A percentile compares a stretch with the other conserved stretches of the same genome.
These are phyloP conservation scores for Helicoverpa zea DNA, from an alignment of 1,140 invertebrate genomes.

Conservation along the genomic window DNA sequence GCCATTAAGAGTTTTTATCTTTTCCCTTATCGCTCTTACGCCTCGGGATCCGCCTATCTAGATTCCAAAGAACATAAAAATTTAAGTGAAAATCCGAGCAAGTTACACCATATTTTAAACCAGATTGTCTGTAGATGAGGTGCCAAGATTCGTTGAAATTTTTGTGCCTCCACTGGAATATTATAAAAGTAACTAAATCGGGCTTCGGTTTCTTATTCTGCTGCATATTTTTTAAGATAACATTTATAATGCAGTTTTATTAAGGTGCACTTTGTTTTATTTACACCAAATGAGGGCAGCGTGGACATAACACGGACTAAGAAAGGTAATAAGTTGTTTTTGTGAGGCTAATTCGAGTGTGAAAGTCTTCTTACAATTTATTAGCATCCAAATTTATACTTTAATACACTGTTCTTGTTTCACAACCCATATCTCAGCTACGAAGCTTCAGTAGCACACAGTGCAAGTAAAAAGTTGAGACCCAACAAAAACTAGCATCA, in stretches of 20 bases:
- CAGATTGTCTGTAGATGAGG: conserved; percentile 26
- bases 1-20: conserved; percentile 12
- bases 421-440: neutral
- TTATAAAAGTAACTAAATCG: conserved; percentile 18
- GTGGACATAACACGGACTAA: too few relatives aligned
- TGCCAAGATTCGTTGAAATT: conserved; percentile 19
- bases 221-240: neutral
- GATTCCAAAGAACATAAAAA: conserved; percentile 27
- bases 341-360: too few relatives aligned
- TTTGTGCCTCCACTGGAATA: neutral
- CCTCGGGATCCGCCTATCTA: conserved; percentile 12
- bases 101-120: conserved; percentile 27
- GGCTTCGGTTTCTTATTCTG: neutral
- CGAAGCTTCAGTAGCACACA: too few relatives aligned
- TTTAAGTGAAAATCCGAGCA: conserved; percentile 14
- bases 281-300: too few relatives aligned
- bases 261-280: too few relatives aligned
- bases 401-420: neutral
- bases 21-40: conserved; percentile 14
- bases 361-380: too few relatives aligned
- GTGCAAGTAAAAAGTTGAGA: neutral
- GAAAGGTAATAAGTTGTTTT: too few relatives aligned
- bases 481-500: neutral
- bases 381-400: too few relatives aligned
- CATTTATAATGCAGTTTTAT: neutral